Base-by-base conservation (phyloP, 2,113 vertebrate species). In the Vombatus ursinus region DNA sequence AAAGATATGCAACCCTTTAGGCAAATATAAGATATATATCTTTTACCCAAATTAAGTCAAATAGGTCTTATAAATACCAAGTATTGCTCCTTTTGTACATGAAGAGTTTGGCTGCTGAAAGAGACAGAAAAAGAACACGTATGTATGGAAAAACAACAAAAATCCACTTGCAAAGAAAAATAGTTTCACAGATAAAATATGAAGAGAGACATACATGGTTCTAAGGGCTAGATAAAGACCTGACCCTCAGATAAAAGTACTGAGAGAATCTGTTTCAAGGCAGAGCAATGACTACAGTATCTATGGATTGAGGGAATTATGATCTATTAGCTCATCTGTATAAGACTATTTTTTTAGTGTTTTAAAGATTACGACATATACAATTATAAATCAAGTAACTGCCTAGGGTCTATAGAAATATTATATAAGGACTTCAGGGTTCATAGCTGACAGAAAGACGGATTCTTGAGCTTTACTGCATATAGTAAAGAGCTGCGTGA, bases 1-100 rank as follows among this genome's bases (percentile, higher is more conserved):
- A 95, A 96, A 93, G 98, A 97, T 97, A 94, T 95, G 97, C 97
- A 98, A 96, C 92, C n/a, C 51, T 92, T 89, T 95, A 95, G 97
- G 95, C 91, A 97, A 96, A 96, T 77, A 44, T n/a, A 77, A 44
- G 14, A 44, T 10, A n/a, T 84, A 44, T n/a, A 3, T 77, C 37
- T 77, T 77, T 77, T 37, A 84, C 0, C 11, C 37, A 22, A 84
- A 84, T 1, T 84, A 84, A 84, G 19, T 22, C 44, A 84, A 84
- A 84, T 44, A 84, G 19, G 6, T 84, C 68, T 84, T 44, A 23
- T 10, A 44, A 84, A 84, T 22, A 84, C 19, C 0, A 77, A 84
- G 19, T 23, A 84, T 44, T 84, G n/a, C 6, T 84, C 68, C 68
- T 84, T 44, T 84, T 44, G 16, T 77, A 77, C 25, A n/a, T 77